Conservation (phyloP, 1,140 invertebrate species). For the Acyrthosiphon pisum region DNA sequence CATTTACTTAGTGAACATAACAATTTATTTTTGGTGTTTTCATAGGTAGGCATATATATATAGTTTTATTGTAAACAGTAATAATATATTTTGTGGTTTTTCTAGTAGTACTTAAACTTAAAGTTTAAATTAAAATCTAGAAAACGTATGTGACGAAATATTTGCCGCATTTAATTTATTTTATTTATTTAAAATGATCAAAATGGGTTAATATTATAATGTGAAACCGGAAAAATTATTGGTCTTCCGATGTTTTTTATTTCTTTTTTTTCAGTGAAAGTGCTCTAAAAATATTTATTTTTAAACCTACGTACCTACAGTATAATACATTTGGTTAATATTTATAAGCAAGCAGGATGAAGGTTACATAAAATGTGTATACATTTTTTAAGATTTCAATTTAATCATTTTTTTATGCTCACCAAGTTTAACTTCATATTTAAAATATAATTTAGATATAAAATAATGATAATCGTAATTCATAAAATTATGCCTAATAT, state of each 20-base stretch:
- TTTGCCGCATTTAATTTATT: not conserved
- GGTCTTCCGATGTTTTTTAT: not conserved
- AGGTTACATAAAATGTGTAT: too few species aligned
- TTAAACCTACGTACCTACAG: too few species aligned
- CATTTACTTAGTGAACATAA: conserved; percentile 1
- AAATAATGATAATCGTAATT: too few species aligned
- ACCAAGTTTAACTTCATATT: not conserved
- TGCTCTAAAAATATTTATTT: too few species aligned
- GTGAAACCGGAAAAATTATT: not conserved
- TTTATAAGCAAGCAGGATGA: too few species aligned
- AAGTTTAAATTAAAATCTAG: not conserved
- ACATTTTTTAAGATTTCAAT: not conserved
- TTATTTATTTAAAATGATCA: not conserved
- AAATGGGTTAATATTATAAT: not conserved
- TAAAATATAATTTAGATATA: not conserved
- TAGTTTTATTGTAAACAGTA: not conserved
- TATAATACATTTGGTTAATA: too few species aligned
- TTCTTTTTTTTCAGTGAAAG: not conserved
- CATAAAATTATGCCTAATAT: too few species aligned
- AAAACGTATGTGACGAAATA: not conserved
- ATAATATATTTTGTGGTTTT: conserved; percentile 2
- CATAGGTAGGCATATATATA: not conserved
- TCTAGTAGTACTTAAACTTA: not conserved
- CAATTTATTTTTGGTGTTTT: not conserved
- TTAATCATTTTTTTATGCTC: not conserved